Evolutionary conservation across 2,113 vertebrate genomes (phyloP).

Genomic region (Semnornis frantzii): DNA sequence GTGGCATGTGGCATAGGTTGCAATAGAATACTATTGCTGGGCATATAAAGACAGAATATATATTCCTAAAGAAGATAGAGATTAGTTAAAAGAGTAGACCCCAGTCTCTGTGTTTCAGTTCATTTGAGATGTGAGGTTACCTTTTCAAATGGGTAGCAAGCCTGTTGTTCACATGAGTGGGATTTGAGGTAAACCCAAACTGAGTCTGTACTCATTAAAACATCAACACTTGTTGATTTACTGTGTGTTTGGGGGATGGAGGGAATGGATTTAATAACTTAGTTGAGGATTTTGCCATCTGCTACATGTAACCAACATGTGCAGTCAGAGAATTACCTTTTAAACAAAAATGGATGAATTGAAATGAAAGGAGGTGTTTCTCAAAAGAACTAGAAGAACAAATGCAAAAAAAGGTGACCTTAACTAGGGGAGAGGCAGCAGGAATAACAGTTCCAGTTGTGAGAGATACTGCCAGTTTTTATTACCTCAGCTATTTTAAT

Average conservation of each 20-base stretch:
- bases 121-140: neutral
- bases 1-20: neutral
- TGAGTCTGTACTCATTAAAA: constrained; percentile 13
- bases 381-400: neutral
- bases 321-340: neutral
- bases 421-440: neutral
- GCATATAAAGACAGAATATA: neutral
- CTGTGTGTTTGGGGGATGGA: neutral
- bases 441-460: neutral
- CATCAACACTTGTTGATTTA: constrained; percentile 17
- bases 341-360: neutral
- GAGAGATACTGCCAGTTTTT: neutral
- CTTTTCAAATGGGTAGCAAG: neutral
- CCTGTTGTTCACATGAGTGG: neutral
- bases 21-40: neutral
- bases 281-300: constrained; percentile 28
- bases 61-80: neutral
- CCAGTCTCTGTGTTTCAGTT: neutral
- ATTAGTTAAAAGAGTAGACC: neutral
- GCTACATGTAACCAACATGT: neutral
- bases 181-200: neutral
- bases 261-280: constrained; percentile 32
- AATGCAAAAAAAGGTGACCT: neutral
- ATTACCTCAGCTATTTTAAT: neutral
- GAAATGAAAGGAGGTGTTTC: neutral